phyloP scores from a whole-genome alignment of 2,113 vertebrate genomes.

The Sinocyclocheilus grahami region DNA sequence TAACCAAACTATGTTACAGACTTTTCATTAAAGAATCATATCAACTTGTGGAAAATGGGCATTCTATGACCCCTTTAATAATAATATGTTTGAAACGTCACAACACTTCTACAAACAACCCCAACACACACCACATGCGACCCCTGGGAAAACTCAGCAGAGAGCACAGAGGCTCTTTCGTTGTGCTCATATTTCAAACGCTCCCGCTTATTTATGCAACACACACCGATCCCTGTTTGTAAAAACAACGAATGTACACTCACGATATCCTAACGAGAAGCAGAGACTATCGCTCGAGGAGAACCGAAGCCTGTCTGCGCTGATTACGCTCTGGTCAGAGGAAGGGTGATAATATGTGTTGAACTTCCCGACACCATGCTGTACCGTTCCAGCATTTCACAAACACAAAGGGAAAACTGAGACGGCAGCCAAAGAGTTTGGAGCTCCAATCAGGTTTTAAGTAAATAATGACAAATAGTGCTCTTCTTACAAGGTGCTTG shows the following conservation, averaged over 20 bases:
- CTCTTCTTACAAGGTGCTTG: conserved; percentile 14
- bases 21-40: no score
- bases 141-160: background rate
- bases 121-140: conserved; percentile 3
- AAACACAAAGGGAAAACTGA: conserved; percentile 35
- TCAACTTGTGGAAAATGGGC: no score
- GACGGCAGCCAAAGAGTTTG: conserved; percentile 3
- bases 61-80: background rate
- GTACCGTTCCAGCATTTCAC: conserved; percentile 21
- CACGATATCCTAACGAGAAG: conserved; percentile 36
- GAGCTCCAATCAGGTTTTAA: conserved; percentile 10
- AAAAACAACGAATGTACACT: conserved; percentile 25
- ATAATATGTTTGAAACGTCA: conserved; percentile 16
- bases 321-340: conserved; percentile 31
- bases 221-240: conserved; percentile 19
- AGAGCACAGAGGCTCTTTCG: background rate
- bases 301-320: conserved; percentile 41
- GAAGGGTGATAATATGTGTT: conserved; percentile 17
- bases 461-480: conserved; percentile 35
- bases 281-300: conserved; percentile 30
- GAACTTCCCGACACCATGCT: conserved; percentile 23
- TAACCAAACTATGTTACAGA: no score
- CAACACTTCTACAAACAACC: conserved; percentile 18
- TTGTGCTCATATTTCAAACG: conserved; percentile 23
- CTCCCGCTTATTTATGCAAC: conserved; percentile 21